Base-by-base conservation (phyloP, 1,140 invertebrate genomes). In the Phocides pigmalion region DNA sequence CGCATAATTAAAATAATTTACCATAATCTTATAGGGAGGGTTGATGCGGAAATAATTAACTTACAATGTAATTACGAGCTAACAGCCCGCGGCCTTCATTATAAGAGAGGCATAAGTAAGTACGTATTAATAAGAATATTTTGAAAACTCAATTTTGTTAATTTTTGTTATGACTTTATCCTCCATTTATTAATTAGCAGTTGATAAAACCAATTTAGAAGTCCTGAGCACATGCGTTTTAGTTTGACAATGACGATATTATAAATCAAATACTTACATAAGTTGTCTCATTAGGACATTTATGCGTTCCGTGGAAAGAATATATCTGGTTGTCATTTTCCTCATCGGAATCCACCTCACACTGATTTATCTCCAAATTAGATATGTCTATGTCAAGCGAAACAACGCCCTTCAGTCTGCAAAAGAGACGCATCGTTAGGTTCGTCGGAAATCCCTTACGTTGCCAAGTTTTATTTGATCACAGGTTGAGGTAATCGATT, bases 321-420 rank as follows among this genome's bases (percentile, higher is more conserved):
- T 84, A 91, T 68, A 92, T 91, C 76, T 92, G 89, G 68, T 91
- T 90, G 63, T 87, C 81, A 25, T 82, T 85, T 14, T 81, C 71
- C 19, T 80, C 72, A 6, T 75, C 77, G 42, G 54, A 68, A 39
- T 75, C 67, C 5, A 75, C 79, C 74, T 97, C 96, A 82, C 97
- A 98, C 79, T 98, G 97, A 90, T 98, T 97, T 61, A 98, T 94
- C 80, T 97, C 95, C 72, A 98, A 90, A 47, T 93, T 92, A 41
- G 95, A 96, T 74, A 98, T 93, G 85, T 98, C 96, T 70, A 98
- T 94, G 87, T 98, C 97, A 50, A 97, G 92, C 63, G 96, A 97
- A 28, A 97, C 92, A 76, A 97, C 94, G 51, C 96, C 96, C 76
- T 94, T 95, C 72, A 94, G 81, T 39, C 94, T 95, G 91, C 51